Conservation (phyloP, 2,113 vertebrate genomes). For the Lophius piscatorius region DNA sequence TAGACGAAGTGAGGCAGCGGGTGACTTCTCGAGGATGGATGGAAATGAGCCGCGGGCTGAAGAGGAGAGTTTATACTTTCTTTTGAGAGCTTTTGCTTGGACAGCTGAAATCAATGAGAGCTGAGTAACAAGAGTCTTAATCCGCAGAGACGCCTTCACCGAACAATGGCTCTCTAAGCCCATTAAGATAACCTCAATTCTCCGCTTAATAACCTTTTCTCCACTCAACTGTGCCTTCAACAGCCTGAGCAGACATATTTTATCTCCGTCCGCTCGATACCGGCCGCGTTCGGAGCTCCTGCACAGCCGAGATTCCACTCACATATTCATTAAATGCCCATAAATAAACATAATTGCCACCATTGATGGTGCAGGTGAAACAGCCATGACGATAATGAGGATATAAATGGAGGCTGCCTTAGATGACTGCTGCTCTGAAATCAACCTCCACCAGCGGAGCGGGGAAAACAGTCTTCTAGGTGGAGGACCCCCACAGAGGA, state of each 20-base stretch:
- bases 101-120: slow-evolving; percentile 13
- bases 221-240: slow-evolving; percentile 10
- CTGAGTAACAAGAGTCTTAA: slow-evolving; percentile 10
- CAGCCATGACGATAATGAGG: not conserved
- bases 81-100: not conserved
- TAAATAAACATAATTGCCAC: slow-evolving; percentile 36
- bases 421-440: not conserved
- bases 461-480: not conserved
- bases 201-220: slow-evolving; percentile 16
- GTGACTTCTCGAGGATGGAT: not conserved
- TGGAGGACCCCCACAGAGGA: not conserved
- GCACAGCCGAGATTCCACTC: slow-evolving; percentile 4
- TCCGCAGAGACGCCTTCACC: not conserved
- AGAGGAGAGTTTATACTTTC: not conserved
- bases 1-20: no score
- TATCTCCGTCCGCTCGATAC: slow-evolving; percentile 1
- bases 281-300: slow-evolving; percentile 3
- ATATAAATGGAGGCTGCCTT: no score
- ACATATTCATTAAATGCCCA: slow-evolving; percentile 23
- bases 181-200: slow-evolving; percentile 23
- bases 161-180: slow-evolving; percentile 20
- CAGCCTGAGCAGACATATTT: no score
- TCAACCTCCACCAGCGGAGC: not conserved
- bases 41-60: slow-evolving; percentile 1
- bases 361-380: slow-evolving; percentile 12